A percentile compares a stretch with the other conserved stretches of the same genome.
These are phyloP conservation scores for Amyelois transitella DNA, from an alignment of 1,140 invertebrate genomes.

Conservation along the genomic window DNA sequence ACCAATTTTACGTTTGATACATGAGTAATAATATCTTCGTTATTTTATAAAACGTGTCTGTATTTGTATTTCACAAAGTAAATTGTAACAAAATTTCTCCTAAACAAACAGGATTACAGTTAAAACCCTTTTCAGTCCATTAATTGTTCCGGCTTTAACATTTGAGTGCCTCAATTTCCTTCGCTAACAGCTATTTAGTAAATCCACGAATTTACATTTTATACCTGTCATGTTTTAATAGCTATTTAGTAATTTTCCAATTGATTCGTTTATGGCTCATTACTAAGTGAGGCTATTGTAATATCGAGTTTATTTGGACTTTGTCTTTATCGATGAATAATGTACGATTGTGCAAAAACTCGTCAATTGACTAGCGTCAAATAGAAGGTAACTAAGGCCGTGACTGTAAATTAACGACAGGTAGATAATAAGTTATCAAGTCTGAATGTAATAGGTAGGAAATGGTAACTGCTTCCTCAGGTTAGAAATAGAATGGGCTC, in stretches of 20 bases:
- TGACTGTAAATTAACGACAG: no score
- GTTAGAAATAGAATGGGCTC: no score
- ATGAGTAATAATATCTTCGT: not conserved
- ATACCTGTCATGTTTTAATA: not conserved
- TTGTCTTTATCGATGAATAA: not conserved
- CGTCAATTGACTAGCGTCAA: not conserved
- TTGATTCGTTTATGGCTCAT: not conserved
- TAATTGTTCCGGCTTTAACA: not conserved
- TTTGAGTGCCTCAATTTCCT: not conserved
- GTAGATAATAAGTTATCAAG: no score
- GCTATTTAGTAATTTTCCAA: not conserved
- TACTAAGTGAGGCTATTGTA: not conserved
- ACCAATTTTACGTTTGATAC: not conserved
- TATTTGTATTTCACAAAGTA: not conserved
- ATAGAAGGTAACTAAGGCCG: no score
- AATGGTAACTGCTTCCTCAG: no score
- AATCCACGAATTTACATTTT: not conserved
- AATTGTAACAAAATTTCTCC: not conserved
- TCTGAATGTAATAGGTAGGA: no score
- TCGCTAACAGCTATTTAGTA: not conserved
- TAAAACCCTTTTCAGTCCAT: not conserved
- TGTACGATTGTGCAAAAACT: not conserved
- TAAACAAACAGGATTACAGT: not conserved
- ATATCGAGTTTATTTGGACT: not conserved
- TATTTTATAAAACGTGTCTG: not conserved